Evolutionary conservation across 2,113 vertebrate genomes (phyloP).

Genomic region (Aspiorhynchus laticeps): DNA sequence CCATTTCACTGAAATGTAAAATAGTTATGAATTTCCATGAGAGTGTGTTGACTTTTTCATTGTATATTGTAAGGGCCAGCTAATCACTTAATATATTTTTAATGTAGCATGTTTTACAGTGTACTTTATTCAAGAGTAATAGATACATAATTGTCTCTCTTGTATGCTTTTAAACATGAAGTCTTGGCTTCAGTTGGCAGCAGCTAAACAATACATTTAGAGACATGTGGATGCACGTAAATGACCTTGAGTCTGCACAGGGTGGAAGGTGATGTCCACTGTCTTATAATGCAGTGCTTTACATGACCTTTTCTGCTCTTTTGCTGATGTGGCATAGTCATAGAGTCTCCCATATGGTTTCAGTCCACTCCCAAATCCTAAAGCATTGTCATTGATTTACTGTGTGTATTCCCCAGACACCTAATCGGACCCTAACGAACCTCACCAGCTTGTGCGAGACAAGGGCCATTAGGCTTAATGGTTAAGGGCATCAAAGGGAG

Average conservation of each 20-base stretch:
- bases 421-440: slow-evolving; percentile 57
- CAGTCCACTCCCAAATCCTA: slow-evolving; percentile 39
- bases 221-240: not conserved
- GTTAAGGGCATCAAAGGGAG: slow-evolving; percentile 57
- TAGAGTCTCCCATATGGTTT: slow-evolving; percentile 46
- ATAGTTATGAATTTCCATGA: not conserved
- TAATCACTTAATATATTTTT: not conserved
- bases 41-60: not conserved
- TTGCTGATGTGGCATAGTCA: slow-evolving; percentile 23
- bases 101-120: not conserved
- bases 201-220: not conserved
- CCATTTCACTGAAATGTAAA: not conserved
- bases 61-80: not conserved
- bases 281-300: not conserved
- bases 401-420: slow-evolving; percentile 53
- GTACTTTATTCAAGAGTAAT: not conserved
- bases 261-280: not conserved
- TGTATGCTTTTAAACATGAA: not conserved
- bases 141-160: not conserved
- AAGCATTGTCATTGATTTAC: slow-evolving; percentile 55
- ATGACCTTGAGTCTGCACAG: not conserved
- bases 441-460: slow-evolving; percentile 53
- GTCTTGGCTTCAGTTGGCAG: not conserved
- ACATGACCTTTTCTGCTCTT: slow-evolving; percentile 12
- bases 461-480: slow-evolving; percentile 62